Percentiles rank a stretch among this genome's conserved stretches.
phyloP scores from a whole-genome alignment of 2,888 invertebrate species.

The Erebia aethiops region DNA sequence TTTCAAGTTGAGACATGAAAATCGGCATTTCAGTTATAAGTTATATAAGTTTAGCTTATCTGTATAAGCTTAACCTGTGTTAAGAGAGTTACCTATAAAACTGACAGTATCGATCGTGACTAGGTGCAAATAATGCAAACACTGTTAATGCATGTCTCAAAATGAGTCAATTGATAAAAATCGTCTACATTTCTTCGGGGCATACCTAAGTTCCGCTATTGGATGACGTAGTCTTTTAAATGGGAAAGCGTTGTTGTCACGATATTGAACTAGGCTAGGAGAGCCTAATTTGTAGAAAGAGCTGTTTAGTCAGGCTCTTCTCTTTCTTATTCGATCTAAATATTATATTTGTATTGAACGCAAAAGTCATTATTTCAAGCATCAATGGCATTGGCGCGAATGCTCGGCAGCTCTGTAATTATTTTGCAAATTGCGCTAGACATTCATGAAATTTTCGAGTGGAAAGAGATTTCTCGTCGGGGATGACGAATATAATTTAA shows the following conservation, averaged over 20 bases:
- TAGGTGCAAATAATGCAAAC: too few species aligned
- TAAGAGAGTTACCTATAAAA: too few species aligned
- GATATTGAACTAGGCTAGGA: background rate
- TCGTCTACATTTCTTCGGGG: background rate
- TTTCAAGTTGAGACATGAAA: too few species aligned
- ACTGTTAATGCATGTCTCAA: too few species aligned
- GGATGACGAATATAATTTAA: conserved; percentile 6
- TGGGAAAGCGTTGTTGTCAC: background rate
- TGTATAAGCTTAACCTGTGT: too few species aligned
- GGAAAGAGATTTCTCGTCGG: conserved; percentile 18
- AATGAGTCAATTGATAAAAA: too few species aligned
- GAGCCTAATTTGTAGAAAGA: too few species aligned
- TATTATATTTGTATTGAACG: conserved; percentile 2
- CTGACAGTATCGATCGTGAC: background rate
- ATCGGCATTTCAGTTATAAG: too few species aligned
- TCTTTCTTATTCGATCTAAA: background rate
- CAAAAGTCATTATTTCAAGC: conserved; percentile 26
- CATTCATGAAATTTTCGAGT: conserved; percentile 26
- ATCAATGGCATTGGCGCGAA: conserved; percentile 18
- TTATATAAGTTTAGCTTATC: too few species aligned
- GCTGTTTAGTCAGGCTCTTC: background rate
- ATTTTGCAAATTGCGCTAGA: conserved; percentile 28
- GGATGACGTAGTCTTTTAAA: background rate
- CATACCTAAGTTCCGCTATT: background rate
- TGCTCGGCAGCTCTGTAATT: conserved; percentile 23